phyloP scores from a whole-genome alignment of 2,113 vertebrate species.

The Etheostoma spectabile region DNA sequence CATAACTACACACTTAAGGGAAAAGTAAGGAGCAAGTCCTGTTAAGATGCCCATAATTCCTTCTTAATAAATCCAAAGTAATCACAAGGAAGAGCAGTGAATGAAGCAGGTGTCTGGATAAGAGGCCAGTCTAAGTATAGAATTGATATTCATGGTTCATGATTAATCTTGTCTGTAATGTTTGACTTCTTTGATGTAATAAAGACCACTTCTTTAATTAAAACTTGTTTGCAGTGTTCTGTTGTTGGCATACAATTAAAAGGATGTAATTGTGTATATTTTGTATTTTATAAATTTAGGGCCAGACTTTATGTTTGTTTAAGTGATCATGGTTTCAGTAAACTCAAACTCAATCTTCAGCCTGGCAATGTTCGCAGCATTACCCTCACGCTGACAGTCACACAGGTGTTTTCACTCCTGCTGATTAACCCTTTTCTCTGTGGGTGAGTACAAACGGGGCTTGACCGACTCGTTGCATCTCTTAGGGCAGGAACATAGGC shows the following conservation, averaged over 20 bases:
- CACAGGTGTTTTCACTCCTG: neutral
- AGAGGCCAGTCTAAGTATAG: constrained; percentile 61
- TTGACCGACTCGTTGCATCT: too few species aligned
- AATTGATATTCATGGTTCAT: constrained; percentile 71
- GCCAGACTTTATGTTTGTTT: too few species aligned
- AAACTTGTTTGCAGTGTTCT: neutral
- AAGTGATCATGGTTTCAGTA: too few species aligned
- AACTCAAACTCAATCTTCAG: too few species aligned
- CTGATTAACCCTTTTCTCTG: neutral
- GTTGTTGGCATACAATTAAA: neutral
- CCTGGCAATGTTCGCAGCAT: too few species aligned
- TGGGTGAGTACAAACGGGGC: neutral
- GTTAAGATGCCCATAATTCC: neutral
- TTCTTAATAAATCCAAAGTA: constrained; percentile 41
- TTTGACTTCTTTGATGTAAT: constrained; percentile 85
- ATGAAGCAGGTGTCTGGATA: constrained; percentile 51
- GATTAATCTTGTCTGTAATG: constrained; percentile 82
- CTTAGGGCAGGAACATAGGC: too few species aligned
- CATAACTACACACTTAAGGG: constrained; percentile 6
- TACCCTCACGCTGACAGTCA: neutral
- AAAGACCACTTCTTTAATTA: constrained; percentile 79
- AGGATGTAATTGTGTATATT: too few species aligned
- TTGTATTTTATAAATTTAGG: too few species aligned
- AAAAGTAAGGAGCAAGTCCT: constrained; percentile 6
- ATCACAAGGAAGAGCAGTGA: constrained; percentile 48